These are phyloP conservation scores for Bombus waltoni DNA, from an alignment of 1,140 invertebrate genomes.

Conservation along the genomic window DNA sequence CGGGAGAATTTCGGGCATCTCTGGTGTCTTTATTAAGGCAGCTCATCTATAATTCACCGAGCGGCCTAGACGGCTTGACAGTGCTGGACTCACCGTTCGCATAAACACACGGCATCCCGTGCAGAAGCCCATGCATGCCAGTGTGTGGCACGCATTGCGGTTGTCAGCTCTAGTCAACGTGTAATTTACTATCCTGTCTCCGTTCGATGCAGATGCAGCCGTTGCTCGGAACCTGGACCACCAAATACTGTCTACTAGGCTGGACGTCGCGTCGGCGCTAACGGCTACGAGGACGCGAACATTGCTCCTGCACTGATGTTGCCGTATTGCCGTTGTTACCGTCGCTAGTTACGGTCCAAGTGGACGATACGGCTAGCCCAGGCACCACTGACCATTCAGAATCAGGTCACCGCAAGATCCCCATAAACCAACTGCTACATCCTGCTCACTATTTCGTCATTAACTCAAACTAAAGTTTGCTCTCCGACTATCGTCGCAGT, in stretches of 20 bases:
- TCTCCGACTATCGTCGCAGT: neutral
- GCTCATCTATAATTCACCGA: conserved; percentile 70
- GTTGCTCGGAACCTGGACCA: conserved; percentile 50
- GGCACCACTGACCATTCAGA: conserved; percentile 45
- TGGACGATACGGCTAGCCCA: conserved; percentile 45
- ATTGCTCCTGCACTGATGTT: conserved; percentile 29
- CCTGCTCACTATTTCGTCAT: conserved; percentile 12
- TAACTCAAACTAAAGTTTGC: conserved; percentile 37
- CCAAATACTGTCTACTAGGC: conserved; percentile 36
- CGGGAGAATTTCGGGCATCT: conserved; percentile 71
- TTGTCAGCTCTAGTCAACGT: conserved; percentile 76
- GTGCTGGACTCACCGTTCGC: conserved; percentile 62
- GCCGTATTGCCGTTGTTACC: conserved; percentile 44
- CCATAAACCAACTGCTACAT: conserved; percentile 59
- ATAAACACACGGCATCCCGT: conserved; percentile 68
- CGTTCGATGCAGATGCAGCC: conserved; percentile 66
- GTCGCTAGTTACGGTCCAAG: conserved; percentile 60
- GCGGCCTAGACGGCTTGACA: conserved; percentile 56
- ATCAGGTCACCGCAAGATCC: conserved; percentile 48
- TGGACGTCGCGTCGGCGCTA: conserved; percentile 34
- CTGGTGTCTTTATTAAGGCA: conserved; percentile 68
- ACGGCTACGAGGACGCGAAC: conserved; percentile 42
- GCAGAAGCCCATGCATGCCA: conserved; percentile 47
- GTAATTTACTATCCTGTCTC: conserved; percentile 72
- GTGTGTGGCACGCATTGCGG: conserved; percentile 69